Base-by-base conservation (phyloP, 2,797 vertebrate genomes). In the Etheostoma perlongum region DNA sequence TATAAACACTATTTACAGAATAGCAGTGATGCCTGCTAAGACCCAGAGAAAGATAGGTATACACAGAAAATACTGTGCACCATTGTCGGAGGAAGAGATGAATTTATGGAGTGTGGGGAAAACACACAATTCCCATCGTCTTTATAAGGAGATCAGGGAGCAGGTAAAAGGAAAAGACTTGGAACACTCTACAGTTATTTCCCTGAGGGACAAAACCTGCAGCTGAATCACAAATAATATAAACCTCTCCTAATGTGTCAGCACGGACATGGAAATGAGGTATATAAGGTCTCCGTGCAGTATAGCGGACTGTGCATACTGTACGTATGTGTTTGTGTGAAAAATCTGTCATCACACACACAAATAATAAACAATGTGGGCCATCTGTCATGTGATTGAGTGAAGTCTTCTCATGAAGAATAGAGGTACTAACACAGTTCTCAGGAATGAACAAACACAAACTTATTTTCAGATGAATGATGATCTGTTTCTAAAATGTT, bases 1-100 rank as follows among this genome's bases (percentile, higher is more conserved):
- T 96, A 95, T 95, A 91, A 94, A 96, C 95, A 95, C 91, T 95
- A 95, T 95, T 89, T 96, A 96, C 95, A 95, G 74, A 81, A 80
- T 77, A 92, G 90, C 91, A 90, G 78, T 72, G 79, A 93, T 67
- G 83, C 84, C 86, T 81, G 87, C 92, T 88, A 81, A 88, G 88
- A 93, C 84, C 91, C 71, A 87, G 80, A 89, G 67, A 57, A 78
- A 81, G 33, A 79, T 83, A 84, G 89, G 90, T 79, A 84, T 89
- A 87, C 89, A 91, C 71, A 86, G 76, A 89, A 78, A 83, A 87
- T 21, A 79, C 79, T 88, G 85, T 67, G 85, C 72, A 59, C 57
- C 70, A 52, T 82, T 63, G 76, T 86, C 84, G 74, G 80, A 78
- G 67, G 76, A 82, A 47, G 72, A 81, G 80, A 84, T 87, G 60